These are phyloP conservation scores for Vicugna pacos DNA, from an alignment of 2,113 vertebrate species.

Conservation along the genomic window DNA sequence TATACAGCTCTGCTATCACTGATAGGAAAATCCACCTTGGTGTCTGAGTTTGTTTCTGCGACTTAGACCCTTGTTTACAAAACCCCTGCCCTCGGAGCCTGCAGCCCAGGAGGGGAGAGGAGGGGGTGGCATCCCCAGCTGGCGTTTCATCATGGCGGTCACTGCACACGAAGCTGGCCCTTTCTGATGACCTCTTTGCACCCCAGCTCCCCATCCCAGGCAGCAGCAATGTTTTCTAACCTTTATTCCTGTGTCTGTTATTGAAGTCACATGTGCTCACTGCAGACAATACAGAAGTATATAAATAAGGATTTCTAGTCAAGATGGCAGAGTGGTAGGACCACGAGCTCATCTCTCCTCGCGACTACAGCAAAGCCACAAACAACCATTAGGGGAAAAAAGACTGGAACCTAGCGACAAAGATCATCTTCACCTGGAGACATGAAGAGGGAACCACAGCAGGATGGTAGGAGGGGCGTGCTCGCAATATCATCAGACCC, in stretches of 20 bases:
- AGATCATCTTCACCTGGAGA: no score
- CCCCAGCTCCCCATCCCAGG: not conserved
- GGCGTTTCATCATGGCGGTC: not conserved
- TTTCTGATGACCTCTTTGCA: not conserved
- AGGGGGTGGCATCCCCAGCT: not conserved
- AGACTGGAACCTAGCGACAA: no score
- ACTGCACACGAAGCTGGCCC: not conserved
- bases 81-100: fast-evolving
- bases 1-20: not conserved
- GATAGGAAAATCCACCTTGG: not conserved
- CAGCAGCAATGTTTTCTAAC: not conserved
- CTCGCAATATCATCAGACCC: no score
- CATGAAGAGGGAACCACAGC: no score
- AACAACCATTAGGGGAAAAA: no score
- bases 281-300: not conserved
- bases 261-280: not conserved
- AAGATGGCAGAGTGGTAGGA: no score
- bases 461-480: no score
- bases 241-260: not conserved
- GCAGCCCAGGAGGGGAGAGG: not conserved
- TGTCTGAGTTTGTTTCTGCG: not conserved
- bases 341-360: no score
- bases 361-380: no score
- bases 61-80: not conserved
- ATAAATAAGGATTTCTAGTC: not conserved